A percentile compares a stretch with the other conserved stretches of the same genome.
phyloP scores from a whole-genome alignment of 2,113 vertebrate species.

The Thryonomys swinderianus region DNA sequence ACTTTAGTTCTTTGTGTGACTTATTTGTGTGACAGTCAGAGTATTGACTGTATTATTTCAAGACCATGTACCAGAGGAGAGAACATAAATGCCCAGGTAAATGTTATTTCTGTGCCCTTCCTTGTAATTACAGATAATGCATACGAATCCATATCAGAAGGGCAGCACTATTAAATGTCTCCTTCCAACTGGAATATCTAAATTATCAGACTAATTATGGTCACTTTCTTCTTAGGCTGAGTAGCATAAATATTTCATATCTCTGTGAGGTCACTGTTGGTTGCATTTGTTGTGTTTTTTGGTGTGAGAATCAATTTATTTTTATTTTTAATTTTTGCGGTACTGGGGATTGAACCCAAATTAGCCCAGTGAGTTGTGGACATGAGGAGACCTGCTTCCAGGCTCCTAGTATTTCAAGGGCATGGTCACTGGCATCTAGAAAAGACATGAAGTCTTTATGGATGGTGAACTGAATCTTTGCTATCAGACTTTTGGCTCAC shows the following conservation, averaged over 20 bases:
- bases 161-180: background rate
- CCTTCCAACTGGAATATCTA: background rate
- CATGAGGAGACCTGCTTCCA: background rate
- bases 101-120: background rate
- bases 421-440: rapidly evolving
- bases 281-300: background rate
- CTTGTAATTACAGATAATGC: background rate
- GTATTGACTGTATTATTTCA: background rate
- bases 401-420: rapidly evolving
- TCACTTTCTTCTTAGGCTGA: background rate
- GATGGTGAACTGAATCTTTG: background rate
- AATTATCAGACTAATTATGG: rapidly evolving
- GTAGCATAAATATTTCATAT: background rate
- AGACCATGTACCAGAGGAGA: background rate
- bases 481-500: background rate
- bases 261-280: too few species aligned
- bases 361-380: background rate
- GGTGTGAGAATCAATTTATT: background rate
- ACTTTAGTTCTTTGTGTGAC: background rate
- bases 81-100: background rate
- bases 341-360: background rate
- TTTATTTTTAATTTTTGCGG: background rate
- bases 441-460: background rate
- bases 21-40: background rate
- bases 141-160: background rate